These are phyloP conservation scores for Zaprionus africanus DNA, from an alignment of 1,140 invertebrate genomes.

Conservation along the genomic window DNA sequence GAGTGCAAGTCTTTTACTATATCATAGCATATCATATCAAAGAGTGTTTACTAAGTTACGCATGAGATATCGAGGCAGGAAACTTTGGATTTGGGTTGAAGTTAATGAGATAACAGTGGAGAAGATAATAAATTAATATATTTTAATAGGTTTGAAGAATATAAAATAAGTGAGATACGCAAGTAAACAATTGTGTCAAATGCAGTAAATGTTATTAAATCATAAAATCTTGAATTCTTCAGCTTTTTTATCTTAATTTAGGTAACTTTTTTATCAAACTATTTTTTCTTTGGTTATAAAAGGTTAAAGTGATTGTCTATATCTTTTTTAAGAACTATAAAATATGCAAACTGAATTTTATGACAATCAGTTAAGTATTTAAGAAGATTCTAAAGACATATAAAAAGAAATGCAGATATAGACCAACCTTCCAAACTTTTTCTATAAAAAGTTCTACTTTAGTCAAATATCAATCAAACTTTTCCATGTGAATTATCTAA, in stretches of 20 bases:
- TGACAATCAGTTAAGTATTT: background rate
- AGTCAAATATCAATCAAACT: background rate
- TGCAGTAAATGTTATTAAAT: too few species aligned
- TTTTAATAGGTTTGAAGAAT: too few species aligned
- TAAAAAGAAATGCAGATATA: background rate
- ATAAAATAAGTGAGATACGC: too few species aligned
- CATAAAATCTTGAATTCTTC: too few species aligned
- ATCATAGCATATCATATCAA: background rate
- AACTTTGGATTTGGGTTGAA: background rate
- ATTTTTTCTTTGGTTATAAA: too few species aligned
- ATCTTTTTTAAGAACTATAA: background rate
- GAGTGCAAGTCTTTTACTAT: conserved; percentile 4
- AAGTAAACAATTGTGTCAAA: too few species aligned
- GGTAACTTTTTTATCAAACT: too few species aligned
- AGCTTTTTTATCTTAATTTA: too few species aligned
- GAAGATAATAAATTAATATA: background rate
- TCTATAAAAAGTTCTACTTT: background rate
- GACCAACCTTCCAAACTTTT: background rate
- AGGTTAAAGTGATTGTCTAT: too few species aligned
- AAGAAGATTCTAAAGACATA: background rate
- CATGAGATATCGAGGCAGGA: background rate
- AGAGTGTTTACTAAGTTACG: background rate
- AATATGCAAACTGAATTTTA: background rate
- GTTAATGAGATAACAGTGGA: background rate
- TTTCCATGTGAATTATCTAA: background rate